Percentiles rank a stretch among this genome's conserved stretches.
phyloP scores from a whole-genome alignment of 1,140 invertebrate species.

The Scaptodrosophila lebanonensis region DNA sequence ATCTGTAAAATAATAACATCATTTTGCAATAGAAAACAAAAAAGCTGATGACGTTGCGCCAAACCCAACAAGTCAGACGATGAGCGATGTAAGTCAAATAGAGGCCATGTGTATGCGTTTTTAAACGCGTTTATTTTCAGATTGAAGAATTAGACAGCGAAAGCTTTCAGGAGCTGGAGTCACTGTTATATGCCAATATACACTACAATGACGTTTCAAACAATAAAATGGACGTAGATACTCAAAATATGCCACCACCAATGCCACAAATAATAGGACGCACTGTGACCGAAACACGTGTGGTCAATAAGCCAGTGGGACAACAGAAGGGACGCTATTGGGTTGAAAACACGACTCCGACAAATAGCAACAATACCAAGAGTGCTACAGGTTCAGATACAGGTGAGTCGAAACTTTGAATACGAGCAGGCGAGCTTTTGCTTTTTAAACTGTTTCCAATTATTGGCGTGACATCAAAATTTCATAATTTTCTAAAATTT shows the following conservation, averaged over 20 bases:
- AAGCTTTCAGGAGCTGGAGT: slow-evolving; percentile 76
- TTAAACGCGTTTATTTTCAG: slow-evolving; percentile 18
- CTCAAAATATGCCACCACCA: slow-evolving; percentile 44
- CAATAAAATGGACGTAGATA: slow-evolving; percentile 15
- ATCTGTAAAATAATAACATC: slow-evolving; percentile 23
- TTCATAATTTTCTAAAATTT: too few species aligned
- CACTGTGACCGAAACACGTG: slow-evolving; percentile 39
- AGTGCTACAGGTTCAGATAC: slow-evolving; percentile 1
- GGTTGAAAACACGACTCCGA: slow-evolving; percentile 13
- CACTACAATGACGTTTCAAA: slow-evolving; percentile 46
- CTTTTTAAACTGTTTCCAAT: background rate
- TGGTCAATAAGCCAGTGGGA: slow-evolving; percentile 44
- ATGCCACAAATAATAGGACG: slow-evolving; percentile 18
- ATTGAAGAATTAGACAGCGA: slow-evolving; percentile 66
- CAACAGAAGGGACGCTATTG: slow-evolving; percentile 47
- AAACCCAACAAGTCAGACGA: too few species aligned
- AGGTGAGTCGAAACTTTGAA: background rate
- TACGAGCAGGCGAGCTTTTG: background rate
- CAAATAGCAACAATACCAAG: background rate
- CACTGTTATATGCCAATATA: slow-evolving; percentile 76
- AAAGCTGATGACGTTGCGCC: too few species aligned
- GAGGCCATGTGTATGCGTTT: too few species aligned
- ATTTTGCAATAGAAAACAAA: slow-evolving; percentile 25
- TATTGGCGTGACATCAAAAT: slow-evolving; percentile 26
- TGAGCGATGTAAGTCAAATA: slow-evolving; percentile 51